A percentile compares a stretch with the other conserved stretches of the same genome.
These are phyloP conservation scores for Atrina japonica DNA, from an alignment of 2,888 invertebrate genomes.

Conservation along the genomic window DNA sequence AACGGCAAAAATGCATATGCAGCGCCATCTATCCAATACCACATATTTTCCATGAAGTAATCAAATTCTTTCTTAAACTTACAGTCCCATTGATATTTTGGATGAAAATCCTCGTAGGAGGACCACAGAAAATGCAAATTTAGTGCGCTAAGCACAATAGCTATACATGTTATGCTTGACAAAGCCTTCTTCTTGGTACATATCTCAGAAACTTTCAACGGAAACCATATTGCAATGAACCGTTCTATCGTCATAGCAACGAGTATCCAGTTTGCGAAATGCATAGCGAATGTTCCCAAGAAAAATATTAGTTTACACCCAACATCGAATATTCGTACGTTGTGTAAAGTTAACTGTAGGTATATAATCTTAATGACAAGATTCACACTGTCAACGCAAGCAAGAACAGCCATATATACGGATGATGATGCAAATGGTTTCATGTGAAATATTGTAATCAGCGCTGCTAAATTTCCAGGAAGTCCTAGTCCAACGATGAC, in stretches of 20 bases:
- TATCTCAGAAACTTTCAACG: conserved; percentile 63
- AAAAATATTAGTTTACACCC: conserved; percentile 66
- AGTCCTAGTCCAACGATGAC: conserved; percentile 64
- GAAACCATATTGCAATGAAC: conserved; percentile 73
- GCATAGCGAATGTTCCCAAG: conserved; percentile 61
- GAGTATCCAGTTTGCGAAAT: conserved; percentile 73
- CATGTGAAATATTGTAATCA: conserved; percentile 66
- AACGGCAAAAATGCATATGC: conserved; percentile 66
- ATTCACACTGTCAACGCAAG: conserved; percentile 66
- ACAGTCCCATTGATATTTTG: conserved; percentile 46
- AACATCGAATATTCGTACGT: conserved; percentile 53
- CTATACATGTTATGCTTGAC: conserved; percentile 44
- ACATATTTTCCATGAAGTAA: conserved; percentile 54
- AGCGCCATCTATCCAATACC: conserved; percentile 71
- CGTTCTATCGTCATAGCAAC: conserved; percentile 74
- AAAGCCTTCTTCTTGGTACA: conserved; percentile 59
- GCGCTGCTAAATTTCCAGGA: conserved; percentile 66
- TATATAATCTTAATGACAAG: conserved; percentile 62
- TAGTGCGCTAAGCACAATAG: conserved; percentile 53
- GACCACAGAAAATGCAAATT: conserved; percentile 61
- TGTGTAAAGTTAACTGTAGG: conserved; percentile 55
- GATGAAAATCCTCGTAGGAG: conserved; percentile 46
- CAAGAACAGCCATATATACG: conserved; percentile 64
- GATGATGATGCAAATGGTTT: conserved; percentile 65
- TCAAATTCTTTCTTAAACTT: conserved; percentile 43